These are phyloP conservation scores for Amphimallon solstitiale DNA, from an alignment of 2,888 invertebrate genomes.

Conservation along the genomic window DNA sequence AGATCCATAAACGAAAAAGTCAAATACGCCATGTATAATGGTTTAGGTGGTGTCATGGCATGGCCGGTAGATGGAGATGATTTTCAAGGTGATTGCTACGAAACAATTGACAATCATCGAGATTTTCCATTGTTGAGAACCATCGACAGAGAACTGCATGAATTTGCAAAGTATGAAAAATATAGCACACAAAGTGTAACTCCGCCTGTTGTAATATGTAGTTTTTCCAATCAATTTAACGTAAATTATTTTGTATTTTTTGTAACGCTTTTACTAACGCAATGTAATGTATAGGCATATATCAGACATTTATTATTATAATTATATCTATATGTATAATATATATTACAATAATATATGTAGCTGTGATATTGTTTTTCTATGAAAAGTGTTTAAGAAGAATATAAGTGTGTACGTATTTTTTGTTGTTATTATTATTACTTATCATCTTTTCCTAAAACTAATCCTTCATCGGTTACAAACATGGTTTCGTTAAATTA, in stretches of 20 bases:
- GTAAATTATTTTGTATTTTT: not conserved
- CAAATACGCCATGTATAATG: constrained; percentile 63
- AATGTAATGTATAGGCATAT: not conserved
- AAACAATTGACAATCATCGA: constrained; percentile 61
- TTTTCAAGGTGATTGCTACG: constrained; percentile 76
- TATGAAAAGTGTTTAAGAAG: no score
- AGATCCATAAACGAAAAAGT: constrained; percentile 81
- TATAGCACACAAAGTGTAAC: not conserved
- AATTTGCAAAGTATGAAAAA: constrained; percentile 1
- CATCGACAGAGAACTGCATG: constrained; percentile 69
- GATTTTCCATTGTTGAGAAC: constrained; percentile 79
- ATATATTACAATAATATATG: no score
- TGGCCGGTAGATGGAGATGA: constrained; percentile 93
- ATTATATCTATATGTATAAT: no score
- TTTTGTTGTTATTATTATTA: no score
- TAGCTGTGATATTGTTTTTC: no score
- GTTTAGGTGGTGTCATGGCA: constrained; percentile 84
- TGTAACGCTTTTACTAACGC: not conserved
- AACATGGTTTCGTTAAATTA: no score
- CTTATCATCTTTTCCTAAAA: no score
- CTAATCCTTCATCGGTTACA: no score
- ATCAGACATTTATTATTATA: no score
- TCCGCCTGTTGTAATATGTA: not conserved
- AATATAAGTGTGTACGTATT: no score
- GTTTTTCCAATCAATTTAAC: not conserved